Conservation (phyloP, 2,113 vertebrate species). For the Oncorhynchus mykiss region DNA sequence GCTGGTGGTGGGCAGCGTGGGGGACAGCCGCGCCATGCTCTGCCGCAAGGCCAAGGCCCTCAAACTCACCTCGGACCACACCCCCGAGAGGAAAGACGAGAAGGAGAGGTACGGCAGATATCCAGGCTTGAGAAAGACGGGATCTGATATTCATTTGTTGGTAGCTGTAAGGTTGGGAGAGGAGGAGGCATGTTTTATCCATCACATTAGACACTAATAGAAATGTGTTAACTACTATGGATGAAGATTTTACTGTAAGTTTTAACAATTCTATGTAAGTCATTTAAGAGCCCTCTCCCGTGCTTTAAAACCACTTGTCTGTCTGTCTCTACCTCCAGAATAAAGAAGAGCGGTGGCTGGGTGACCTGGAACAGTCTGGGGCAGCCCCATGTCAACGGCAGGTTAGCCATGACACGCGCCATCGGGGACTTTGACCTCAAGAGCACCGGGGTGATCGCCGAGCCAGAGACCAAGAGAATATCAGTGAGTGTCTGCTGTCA, state of each 20-base stretch:
- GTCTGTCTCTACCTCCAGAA: slow-evolving; percentile 66
- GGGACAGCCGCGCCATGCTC: slow-evolving; percentile 93
- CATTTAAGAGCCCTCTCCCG: neutral
- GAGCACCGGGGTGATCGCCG: slow-evolving; percentile 86
- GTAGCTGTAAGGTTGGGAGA: too few species aligned
- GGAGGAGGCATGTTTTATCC: too few species aligned
- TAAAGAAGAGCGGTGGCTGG: slow-evolving; percentile 91
- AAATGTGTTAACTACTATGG: too few species aligned
- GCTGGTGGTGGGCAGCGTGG: slow-evolving; percentile 93
- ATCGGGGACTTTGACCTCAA: slow-evolving; percentile 97
- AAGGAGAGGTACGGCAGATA: slow-evolving; percentile 84
- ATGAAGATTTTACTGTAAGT: too few species aligned
- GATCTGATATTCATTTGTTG: too few species aligned
- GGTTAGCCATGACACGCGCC: slow-evolving; percentile 95
- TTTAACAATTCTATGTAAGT: neutral
- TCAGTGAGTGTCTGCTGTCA: slow-evolving; percentile 68
- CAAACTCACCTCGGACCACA: slow-evolving; percentile 95
- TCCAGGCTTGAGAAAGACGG: neutral
- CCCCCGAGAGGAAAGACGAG: slow-evolving; percentile 95
- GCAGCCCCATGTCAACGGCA: slow-evolving; percentile 93
- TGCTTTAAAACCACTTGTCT: neutral
- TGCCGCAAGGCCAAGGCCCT: slow-evolving; percentile 91
- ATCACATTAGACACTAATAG: too few species aligned
- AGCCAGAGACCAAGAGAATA: slow-evolving; percentile 90
- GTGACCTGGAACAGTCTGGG: slow-evolving; percentile 95